A percentile compares a stretch with the other conserved stretches of the same genome.
Conservation (phyloP, 1,140 invertebrate genomes). For the Pachypeltis micranthus region DNA sequence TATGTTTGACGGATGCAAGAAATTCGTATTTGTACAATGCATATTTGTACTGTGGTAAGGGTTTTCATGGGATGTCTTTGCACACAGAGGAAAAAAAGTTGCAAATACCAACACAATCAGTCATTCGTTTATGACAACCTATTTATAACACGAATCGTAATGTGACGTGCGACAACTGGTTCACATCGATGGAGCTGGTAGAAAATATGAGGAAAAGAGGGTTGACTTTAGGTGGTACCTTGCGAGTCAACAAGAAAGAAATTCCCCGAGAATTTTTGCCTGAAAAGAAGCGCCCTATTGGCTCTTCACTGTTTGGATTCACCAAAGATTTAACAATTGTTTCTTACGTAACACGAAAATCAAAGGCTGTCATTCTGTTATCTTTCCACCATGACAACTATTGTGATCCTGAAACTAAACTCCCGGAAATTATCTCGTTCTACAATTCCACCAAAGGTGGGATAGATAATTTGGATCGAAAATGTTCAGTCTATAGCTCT, state of each 20-base stretch:
- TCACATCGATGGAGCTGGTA: slow-evolving; percentile 28
- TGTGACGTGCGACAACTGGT: slow-evolving; percentile 34
- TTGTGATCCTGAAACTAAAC: slow-evolving; percentile 23
- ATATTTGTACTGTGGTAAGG: background rate
- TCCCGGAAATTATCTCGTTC: slow-evolving; percentile 28
- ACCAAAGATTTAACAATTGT: slow-evolving; percentile 26
- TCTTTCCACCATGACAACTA: slow-evolving; percentile 28
- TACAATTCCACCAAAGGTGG: slow-evolving; percentile 32
- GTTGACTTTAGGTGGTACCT: slow-evolving; percentile 21
- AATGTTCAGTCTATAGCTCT: slow-evolving; percentile 26
- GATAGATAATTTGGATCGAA: slow-evolving; percentile 30
- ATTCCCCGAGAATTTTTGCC: slow-evolving; percentile 15
- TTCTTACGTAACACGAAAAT: slow-evolving; percentile 28
- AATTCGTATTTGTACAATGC: background rate
- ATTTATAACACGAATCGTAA: slow-evolving; percentile 23
- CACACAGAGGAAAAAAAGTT: background rate
- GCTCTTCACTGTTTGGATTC: slow-evolving; percentile 22
- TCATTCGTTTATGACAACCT: background rate
- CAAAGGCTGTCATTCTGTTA: slow-evolving; percentile 27
- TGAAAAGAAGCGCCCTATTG: background rate
- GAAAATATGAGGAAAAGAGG: slow-evolving; percentile 28
- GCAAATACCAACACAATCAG: background rate
- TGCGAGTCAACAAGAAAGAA: slow-evolving; percentile 17
- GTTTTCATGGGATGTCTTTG: background rate
- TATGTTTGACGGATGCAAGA: background rate